Evolutionary conservation across 2,113 vertebrate genomes (phyloP), one percentile per base, ranked within the genome.

Genomic region (Lagenorhynchus albirostris): DNA sequence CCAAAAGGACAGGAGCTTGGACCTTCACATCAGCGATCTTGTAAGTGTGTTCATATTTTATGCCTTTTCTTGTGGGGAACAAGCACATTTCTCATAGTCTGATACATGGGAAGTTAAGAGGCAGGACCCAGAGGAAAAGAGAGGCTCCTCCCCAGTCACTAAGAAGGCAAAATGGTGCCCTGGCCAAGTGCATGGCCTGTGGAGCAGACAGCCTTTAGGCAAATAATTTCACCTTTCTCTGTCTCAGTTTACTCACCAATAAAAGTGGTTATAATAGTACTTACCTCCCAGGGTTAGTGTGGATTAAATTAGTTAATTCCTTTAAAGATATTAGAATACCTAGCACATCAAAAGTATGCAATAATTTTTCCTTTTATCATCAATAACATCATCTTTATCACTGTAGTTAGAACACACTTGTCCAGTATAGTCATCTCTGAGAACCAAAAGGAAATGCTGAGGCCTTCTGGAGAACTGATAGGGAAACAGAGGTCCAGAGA

Each of bases 21-120:
- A 68, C 50, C 71, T 60, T 74, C 81, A 31, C 62, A 67, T 71
- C 96, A 95, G 68, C 87, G 67, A 96, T 47, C 70, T 58, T 95
- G 97, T 98, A 98, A 98, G 98, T 98, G 4, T 85, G 7, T 50
- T 97, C 25, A 47, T 86, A 68, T 74, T 76, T 67, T 9, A 85
- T 79, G 29, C 31, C 25, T 80, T 96, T 89, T 88, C 71, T 96
- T 68, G 4, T 67, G 62, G 68, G 68, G 5, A 95, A 68, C 20
- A 73, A 92, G n/a, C 73, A 38, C 2, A 3, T 74, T 68, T 80
- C 58, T 70, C 60, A 15, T 31, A 55, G 82, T 88, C 68, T 76
- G 2, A 0, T 25, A 13, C 41, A 0, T 13, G 63, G 26, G 12
- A 50, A 50, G 41, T 62, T 83, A 76, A 60, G 60, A 53, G 68